phyloP scores from a whole-genome alignment of 2,113 vertebrate species.

The Apodemus speciosus region DNA sequence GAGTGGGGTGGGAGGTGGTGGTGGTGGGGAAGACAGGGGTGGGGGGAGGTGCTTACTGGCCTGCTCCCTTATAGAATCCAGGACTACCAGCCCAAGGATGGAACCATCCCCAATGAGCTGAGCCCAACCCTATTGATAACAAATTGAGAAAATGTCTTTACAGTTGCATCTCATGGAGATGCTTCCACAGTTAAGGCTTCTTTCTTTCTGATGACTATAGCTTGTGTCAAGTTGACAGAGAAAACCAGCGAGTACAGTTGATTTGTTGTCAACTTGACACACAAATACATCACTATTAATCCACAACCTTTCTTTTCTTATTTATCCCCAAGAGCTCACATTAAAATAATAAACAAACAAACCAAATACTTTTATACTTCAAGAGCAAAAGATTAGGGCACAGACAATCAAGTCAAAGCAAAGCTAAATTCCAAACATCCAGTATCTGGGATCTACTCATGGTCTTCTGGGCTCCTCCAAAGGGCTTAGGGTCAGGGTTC shows the following conservation, averaged over 20 bases:
- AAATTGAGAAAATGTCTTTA: not conserved
- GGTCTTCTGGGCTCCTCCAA: not conserved
- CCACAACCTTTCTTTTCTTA: not conserved
- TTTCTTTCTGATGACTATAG: not conserved
- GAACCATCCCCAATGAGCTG: not conserved
- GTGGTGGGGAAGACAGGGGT: too few relatives aligned
- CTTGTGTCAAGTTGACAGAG: not conserved
- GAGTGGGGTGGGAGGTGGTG: not conserved
- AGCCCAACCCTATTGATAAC: not conserved
- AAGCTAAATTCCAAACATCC: not conserved
- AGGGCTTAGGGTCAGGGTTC: not conserved
- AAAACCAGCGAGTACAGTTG: not conserved
- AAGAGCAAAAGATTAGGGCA: not conserved
- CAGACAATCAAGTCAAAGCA: not conserved
- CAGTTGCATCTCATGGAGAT: not conserved
- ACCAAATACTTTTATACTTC: not conserved
- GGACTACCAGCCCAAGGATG: not conserved
- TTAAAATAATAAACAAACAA: not conserved
- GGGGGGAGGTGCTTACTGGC: not conserved
- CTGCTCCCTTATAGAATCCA: not conserved
- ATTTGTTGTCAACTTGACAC: not conserved
- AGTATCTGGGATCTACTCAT: not conserved
- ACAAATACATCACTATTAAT: not conserved
- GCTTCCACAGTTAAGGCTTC: not conserved
- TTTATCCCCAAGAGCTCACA: not conserved